Percentiles rank a stretch among this genome's conserved stretches.
phyloP scores from a whole-genome alignment of 2,888 invertebrate species.

The Resseliella maxima region DNA sequence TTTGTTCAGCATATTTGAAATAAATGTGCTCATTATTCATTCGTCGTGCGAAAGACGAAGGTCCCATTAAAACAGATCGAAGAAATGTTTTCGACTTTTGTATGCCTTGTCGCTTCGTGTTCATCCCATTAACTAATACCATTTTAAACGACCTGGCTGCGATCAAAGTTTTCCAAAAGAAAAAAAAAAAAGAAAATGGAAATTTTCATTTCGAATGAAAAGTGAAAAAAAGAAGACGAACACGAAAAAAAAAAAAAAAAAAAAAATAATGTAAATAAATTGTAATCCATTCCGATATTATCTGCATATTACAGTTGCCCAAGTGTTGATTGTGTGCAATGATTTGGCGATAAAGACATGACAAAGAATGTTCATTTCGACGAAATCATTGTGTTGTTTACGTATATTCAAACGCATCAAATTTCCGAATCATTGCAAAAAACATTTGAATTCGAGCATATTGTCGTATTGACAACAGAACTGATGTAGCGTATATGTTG shows the following conservation, averaged over 20 bases:
- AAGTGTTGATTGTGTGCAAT: conserved; percentile 46
- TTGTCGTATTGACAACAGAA: no score
- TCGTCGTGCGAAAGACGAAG: background rate
- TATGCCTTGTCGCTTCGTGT: conserved; percentile 29
- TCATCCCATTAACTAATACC: conserved; percentile 28
- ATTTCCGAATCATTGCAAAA: background rate
- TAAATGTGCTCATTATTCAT: conserved; percentile 49
- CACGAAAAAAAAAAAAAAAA: background rate
- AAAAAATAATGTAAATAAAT: background rate
- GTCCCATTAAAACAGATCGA: conserved; percentile 4
- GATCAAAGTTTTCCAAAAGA: background rate
- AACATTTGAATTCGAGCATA: background rate
- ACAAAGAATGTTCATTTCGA: background rate
- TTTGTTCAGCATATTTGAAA: conserved; percentile 24
- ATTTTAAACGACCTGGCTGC: background rate
- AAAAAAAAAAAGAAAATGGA: background rate
- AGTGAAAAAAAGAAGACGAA: background rate
- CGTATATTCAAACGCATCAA: background rate
- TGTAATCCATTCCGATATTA: conserved; percentile 44
- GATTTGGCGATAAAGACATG: conserved; percentile 32
- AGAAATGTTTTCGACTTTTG: conserved; percentile 47
- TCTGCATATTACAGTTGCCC: conserved; percentile 12
- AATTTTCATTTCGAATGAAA: background rate
- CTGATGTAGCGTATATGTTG: background rate
- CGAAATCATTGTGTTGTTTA: background rate